Evolutionary conservation across 2,113 vertebrate species (phyloP), one percentile per base, ranked within the genome.

Genomic region (Rhombomys opimus): DNA sequence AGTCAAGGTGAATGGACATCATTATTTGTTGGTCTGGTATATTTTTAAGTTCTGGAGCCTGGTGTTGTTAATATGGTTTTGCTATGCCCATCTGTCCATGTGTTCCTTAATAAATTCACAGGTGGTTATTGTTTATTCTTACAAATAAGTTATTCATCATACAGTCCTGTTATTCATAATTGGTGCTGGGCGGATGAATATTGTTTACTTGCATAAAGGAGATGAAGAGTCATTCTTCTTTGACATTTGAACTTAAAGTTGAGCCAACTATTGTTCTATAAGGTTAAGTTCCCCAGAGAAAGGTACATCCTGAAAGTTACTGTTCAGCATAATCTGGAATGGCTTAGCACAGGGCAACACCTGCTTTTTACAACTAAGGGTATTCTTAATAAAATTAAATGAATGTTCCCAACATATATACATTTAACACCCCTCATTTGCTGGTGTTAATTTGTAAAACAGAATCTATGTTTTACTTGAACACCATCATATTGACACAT

Each of bases 331-430:
- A 87, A 72, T 72, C 13, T 35, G 85, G 22, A n/a, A 5, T 25
- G 30, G 25, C 30, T 70, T 68, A 68, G 46, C 6, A 15, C 41
- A 35, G 41, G 41, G 27, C 30, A 87, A 65, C 11, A 23, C 30
- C 30, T 25, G 6, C 35, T 70, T 22, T 88, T 67, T 13, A 72
- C 50, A 87, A 38, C 72, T 87, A 77, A 87, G 17, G 15, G 41
- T 92, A 90, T 68, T 77, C 95, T 91, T 73, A 85, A 86, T 59
- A 94, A 73, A 17, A 75, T 94, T 72, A 92, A 94, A 89, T 85
- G 50, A 88, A 81, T 63, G 59, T 23, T 88, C 27, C 76, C 76
- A 77, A 96, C 73, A 90, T 81, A 91, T 59, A 90, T 89, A 88
- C 27, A 93, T n/a, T 92, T 87, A 73, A 96, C 86, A 65, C 30